Conservation (phyloP, 2,888 invertebrate species). For the Ennomos quercinarius region DNA sequence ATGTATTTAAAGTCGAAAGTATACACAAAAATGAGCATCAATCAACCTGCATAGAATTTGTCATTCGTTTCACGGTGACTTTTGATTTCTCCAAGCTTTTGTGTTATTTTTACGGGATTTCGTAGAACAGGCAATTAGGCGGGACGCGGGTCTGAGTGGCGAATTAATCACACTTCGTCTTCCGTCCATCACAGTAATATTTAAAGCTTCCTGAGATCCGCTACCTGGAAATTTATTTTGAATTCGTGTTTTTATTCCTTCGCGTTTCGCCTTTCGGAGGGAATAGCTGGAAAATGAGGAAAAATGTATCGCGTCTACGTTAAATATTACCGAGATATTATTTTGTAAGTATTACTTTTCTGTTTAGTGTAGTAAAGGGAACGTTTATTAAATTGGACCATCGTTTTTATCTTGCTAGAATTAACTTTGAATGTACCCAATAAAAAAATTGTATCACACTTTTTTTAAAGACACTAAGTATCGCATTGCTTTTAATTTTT, state of each 20-base stretch:
- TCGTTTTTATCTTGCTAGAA: constrained; percentile 3
- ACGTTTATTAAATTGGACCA: constrained; percentile 8
- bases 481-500: no score
- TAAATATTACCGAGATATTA: constrained; percentile 21
- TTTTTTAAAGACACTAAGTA: no score
- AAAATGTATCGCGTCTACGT: constrained; percentile 19
- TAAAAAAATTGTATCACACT: no score
- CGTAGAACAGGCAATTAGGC: constrained; percentile 39
- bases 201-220: constrained; percentile 35
- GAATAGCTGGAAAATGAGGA: constrained; percentile 23
- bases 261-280: constrained; percentile 12
- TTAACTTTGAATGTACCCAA: background rate
- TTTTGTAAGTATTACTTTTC: constrained; percentile 12
- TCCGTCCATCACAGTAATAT: constrained; percentile 39
- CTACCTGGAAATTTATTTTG: constrained; percentile 32
- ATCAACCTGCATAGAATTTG: constrained; percentile 22
- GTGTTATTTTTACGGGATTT: constrained; percentile 32
- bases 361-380: constrained; percentile 7
- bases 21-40: constrained; percentile 16
- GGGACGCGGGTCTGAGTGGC: constrained; percentile 37
- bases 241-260: constrained; percentile 29
- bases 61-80: constrained; percentile 29
- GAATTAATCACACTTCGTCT: constrained; percentile 46
- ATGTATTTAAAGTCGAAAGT: no score
- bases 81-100: constrained; percentile 30